phyloP scores from a whole-genome alignment of 2,797 vertebrate species.

The Thunnus albacares region DNA sequence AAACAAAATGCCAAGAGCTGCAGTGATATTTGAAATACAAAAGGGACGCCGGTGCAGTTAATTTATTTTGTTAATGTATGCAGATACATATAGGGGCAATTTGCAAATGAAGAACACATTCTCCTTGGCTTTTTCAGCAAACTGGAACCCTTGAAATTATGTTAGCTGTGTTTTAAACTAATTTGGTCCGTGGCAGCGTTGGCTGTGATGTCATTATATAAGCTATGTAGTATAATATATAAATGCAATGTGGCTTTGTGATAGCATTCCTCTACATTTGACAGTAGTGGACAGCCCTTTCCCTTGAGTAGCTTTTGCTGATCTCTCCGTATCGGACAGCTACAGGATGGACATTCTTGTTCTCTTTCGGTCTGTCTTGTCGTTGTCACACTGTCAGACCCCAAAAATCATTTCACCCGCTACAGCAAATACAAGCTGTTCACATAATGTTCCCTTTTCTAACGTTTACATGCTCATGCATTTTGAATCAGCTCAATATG shows the following conservation, averaged over 20 bases:
- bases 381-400: slow-evolving; percentile 23
- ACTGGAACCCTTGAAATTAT: slow-evolving; percentile 38
- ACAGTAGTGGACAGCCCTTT: slow-evolving; percentile 39
- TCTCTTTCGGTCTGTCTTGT: slow-evolving; percentile 30
- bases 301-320: slow-evolving; percentile 50
- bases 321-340: slow-evolving; percentile 35
- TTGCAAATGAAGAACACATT: slow-evolving; percentile 36
- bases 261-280: slow-evolving; percentile 37
- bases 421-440: slow-evolving; percentile 34
- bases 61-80: slow-evolving; percentile 59
- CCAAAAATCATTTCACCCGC: slow-evolving; percentile 8
- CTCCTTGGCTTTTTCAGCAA: slow-evolving; percentile 31
- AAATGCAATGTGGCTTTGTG: slow-evolving; percentile 39
- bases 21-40: slow-evolving; percentile 66
- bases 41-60: slow-evolving; percentile 45
- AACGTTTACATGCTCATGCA: slow-evolving; percentile 64
- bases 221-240: slow-evolving; percentile 40
- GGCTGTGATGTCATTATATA: slow-evolving; percentile 32
- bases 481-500: slow-evolving; percentile 62
- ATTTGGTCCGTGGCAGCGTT: slow-evolving; percentile 20
- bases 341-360: slow-evolving; percentile 14
- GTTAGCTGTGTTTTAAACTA: slow-evolving; percentile 13
- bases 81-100: slow-evolving; percentile 41
- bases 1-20: slow-evolving; percentile 74
- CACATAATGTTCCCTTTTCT: slow-evolving; percentile 35